Conservation (phyloP, 2,113 vertebrate species). For the Xiphophorus hellerii region DNA sequence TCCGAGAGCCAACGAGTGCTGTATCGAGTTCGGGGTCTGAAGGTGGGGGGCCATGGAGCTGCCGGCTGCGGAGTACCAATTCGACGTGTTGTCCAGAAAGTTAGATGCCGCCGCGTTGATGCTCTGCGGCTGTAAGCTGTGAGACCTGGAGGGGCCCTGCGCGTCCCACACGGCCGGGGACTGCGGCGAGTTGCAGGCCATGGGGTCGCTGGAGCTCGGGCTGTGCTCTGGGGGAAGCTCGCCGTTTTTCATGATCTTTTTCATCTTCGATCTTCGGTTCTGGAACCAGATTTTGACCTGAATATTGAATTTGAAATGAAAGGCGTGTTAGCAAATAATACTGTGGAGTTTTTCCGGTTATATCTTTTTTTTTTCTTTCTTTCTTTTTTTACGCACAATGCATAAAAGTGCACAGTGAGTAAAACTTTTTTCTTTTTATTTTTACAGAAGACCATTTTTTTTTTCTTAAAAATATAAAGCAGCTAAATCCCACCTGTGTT, state of each 20-base stretch:
- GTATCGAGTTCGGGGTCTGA: constrained; percentile 91
- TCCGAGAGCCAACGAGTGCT: constrained; percentile 94
- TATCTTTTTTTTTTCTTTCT: no score
- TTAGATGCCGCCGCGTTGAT: constrained; percentile 89
- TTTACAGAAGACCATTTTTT: no score
- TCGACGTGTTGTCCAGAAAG: constrained; percentile 92
- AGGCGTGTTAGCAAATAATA: not conserved
- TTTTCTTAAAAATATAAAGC: not conserved
- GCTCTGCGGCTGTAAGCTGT: constrained; percentile 87
- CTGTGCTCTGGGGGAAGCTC: constrained; percentile 98
- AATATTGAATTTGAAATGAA: not conserved
- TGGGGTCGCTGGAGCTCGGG: constrained; percentile 98
- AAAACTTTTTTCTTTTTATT: not conserved
- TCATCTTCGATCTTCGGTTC: constrained; percentile 98
- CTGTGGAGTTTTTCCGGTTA: not conserved
- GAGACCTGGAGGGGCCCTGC: constrained; percentile 87
- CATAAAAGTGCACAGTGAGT: constrained; percentile 35
- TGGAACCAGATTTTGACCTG: constrained; percentile 99
- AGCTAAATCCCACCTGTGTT: constrained; percentile 86
- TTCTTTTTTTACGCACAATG: not conserved
- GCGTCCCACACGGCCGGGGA: constrained; percentile 99
- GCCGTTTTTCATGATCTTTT: constrained; percentile 99
- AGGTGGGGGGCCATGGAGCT: constrained; percentile 88
- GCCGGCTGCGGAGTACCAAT: constrained; percentile 90
- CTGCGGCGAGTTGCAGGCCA: constrained; percentile 99